Base-by-base conservation (phyloP, 2,113 vertebrate genomes). In the Periophthalmodon schlosseri region DNA sequence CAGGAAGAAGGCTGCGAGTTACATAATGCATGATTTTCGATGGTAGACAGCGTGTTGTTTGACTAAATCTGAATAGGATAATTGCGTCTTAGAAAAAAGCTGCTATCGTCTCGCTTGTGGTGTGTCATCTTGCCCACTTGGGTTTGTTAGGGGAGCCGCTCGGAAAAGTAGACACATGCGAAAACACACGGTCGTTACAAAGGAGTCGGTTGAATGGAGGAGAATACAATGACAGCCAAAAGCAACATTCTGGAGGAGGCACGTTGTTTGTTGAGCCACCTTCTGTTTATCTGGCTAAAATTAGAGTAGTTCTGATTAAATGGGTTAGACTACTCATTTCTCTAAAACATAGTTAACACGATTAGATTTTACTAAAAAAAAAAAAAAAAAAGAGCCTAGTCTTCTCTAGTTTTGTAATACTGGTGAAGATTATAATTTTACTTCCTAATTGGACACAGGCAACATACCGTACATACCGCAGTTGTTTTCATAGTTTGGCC, bases 1-100 rank as follows among this genome's bases (percentile, higher is more conserved):
- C 66, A 68, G 66, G 46, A 54, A 50, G 28, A 50, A 28, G 49
- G 23, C 68, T 34, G 46, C 23, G 68, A 54, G 16, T 69, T 50
- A 52, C 47, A 52, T 50, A 33, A 54, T 69, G 47, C 47, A 33
- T 69, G 68, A 52, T 50, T 69, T 68, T 44, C n/a, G 39, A 49
- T 49, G 39, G 46, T 34, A 69, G 47, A 18, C 49, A 12, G 46
- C 20, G 20, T 20, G 13, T 23, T 69, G 49, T 54, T 69, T 54
- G 47, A 54, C 46, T 54, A 54, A 46, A 68, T 46, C 66, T 68
- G 39, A 49, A 68, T 68, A 23, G 66, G 66, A 68, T 68, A 68
- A 68, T 68, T 68, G 66, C 21, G 44, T 68, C 21, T 68, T 47
- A 21, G 63, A 65, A 65, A 34, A 65, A 65, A 44, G 63, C 63